Conservation (phyloP, 2,113 vertebrate genomes). For the Nestor notabilis region DNA sequence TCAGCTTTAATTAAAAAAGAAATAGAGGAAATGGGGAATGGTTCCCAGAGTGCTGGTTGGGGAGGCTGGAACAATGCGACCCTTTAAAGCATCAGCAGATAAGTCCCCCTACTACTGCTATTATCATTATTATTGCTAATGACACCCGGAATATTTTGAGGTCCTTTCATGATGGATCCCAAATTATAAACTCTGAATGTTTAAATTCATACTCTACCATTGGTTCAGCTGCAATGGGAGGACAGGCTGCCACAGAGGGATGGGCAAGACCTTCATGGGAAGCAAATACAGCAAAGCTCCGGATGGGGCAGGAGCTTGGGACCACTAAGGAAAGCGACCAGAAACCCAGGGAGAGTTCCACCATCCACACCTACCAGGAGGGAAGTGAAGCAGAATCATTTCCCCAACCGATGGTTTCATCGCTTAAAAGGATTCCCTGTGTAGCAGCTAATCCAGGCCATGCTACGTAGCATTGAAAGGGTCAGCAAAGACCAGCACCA, state of each 20-base stretch:
- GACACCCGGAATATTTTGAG: background rate
- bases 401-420: background rate
- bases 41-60: background rate
- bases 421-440: background rate
- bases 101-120: background rate
- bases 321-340: fast-evolving
- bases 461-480: fast-evolving
- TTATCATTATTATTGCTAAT: background rate
- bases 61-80: background rate
- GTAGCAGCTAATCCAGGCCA: background rate
- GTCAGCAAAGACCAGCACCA: background rate
- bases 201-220: fast-evolving
- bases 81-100: background rate
- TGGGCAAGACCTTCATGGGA: background rate
- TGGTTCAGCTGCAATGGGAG: background rate
- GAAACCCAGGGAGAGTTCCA: background rate
- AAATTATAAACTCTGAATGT: background rate
- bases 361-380: background rate
- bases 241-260: background rate
- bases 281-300: background rate
- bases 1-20: background rate
- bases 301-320: background rate
- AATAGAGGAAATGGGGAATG: background rate
- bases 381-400: background rate
- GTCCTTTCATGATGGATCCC: background rate